phyloP scores from a whole-genome alignment of 2,888 invertebrate species.

The Corythucha ciliata region DNA sequence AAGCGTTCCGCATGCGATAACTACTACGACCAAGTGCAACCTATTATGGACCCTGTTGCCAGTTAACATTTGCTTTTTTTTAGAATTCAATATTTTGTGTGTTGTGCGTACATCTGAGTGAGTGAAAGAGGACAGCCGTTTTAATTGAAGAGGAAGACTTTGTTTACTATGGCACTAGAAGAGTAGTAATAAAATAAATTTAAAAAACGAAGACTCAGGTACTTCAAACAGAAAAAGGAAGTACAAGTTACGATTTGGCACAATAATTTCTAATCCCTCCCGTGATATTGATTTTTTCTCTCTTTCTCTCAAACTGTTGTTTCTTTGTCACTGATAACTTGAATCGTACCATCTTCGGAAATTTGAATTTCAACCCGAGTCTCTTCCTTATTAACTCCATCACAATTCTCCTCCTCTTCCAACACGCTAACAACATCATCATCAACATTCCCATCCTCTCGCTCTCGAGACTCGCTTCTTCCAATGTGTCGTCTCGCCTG shows the following conservation, averaged over 20 bases:
- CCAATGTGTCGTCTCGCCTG: constrained; percentile 28
- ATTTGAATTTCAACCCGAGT: constrained; percentile 62
- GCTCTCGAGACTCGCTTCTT: constrained; percentile 23
- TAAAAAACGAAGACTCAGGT: background rate
- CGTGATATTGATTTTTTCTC: background rate
- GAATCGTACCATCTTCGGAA: constrained; percentile 62
- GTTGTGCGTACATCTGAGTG: no score
- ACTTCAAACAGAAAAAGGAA: background rate
- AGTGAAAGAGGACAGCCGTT: no score
- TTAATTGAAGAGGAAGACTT: background rate
- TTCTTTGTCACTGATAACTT: constrained; percentile 69
- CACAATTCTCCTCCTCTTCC: constrained; percentile 41
- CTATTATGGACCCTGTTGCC: no score
- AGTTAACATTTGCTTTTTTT: no score
- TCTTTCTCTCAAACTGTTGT: constrained; percentile 55
- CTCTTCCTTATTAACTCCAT: constrained; percentile 39
- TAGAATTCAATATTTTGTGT: no score
- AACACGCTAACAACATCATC: constrained; percentile 35
- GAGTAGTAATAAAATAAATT: constrained; percentile 2
- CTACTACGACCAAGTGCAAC: no score
- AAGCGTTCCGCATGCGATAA: no score
- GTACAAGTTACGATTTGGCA: background rate
- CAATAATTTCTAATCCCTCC: background rate
- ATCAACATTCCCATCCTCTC: no score
- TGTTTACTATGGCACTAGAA: background rate